These are phyloP conservation scores for Picathartes gymnocephalus DNA, from an alignment of 2,113 vertebrate genomes.

Conservation along the genomic window DNA sequence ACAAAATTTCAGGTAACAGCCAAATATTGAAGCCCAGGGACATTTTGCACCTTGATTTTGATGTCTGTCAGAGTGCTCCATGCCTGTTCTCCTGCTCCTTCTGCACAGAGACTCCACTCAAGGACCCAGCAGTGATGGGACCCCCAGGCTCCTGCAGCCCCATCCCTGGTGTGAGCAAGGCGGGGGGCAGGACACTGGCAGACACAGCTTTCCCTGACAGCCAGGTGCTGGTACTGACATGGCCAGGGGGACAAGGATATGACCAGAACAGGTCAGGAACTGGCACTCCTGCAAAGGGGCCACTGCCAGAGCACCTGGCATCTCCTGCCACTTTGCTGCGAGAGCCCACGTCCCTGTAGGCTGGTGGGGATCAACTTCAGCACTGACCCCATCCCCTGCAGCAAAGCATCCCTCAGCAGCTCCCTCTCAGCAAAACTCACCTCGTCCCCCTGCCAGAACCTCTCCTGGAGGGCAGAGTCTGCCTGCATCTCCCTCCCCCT, in stretches of 20 bases:
- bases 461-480: not conserved
- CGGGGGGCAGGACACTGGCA: not conserved
- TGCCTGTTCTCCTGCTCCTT: not conserved
- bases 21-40: not conserved
- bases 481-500: not conserved
- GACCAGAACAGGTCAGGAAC: not conserved
- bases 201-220: not conserved
- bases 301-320: not conserved
- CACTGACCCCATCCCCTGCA: not conserved
- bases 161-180: accelerated
- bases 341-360: accelerated
- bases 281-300: not conserved
- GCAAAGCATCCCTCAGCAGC: not conserved
- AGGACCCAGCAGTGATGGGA: not conserved
- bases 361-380: not conserved
- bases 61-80: too few relatives aligned
- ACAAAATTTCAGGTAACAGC: not conserved
- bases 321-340: not conserved
- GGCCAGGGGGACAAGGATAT: not conserved
- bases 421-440: not conserved
- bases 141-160: not conserved
- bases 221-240: too few relatives aligned
- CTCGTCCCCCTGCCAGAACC: accelerated
- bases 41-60: not conserved
- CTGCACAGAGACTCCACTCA: not conserved